Evolutionary conservation across 2,888 invertebrate species (phyloP), one percentile per base, ranked within the genome.

Genomic region (Nudaria mundana): DNA sequence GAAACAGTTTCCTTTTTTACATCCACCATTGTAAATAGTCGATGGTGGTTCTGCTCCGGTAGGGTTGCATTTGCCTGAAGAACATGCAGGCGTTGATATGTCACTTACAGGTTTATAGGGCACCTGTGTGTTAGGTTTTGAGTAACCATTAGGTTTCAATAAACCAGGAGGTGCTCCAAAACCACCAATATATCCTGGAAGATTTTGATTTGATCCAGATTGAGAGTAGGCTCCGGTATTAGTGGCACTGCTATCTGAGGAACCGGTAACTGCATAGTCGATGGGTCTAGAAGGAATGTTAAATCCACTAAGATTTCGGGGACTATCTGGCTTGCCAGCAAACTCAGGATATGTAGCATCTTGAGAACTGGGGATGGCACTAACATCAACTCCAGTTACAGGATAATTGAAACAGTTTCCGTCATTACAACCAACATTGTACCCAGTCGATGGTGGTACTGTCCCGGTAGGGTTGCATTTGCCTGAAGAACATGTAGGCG

Each of bases 161-260:
- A 55, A 40, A 16, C 73, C 73, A 32, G 56, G 12, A n/a, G 71
- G 63, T 7, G 67, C 79, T 12, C 76, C 77, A 46, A 79, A 78
- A 0, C 73, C 70, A 33, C 74, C 71, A 10, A 65, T 61, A 32
- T 77, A 77, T 3, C 33, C 16, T n/a, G 68, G 62, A 12, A 46
- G 36, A 35, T 64, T 40, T 25, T 46, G 31, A 13, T 43, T 30
- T 2, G 40, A 33, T 6, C 24, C 34, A 29, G 43, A 24, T 16
- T 42, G 45, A 20, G 38, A 12, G 16, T 35, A 30, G 28, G 15
- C 44, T 1, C 36, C 42, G 30, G 30, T 33, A 40, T 8, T 37
- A 7, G 20, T 4, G 8, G 7, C 20, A 8, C 3, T 20, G 8
- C 20, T n/a, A n/a, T n/a, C 6, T 14, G 28, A 15, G 16, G 56